A percentile compares a stretch with the other conserved stretches of the same genome.
phyloP scores from a whole-genome alignment of 2,113 vertebrate genomes.

The Ahaetulla prasina region DNA sequence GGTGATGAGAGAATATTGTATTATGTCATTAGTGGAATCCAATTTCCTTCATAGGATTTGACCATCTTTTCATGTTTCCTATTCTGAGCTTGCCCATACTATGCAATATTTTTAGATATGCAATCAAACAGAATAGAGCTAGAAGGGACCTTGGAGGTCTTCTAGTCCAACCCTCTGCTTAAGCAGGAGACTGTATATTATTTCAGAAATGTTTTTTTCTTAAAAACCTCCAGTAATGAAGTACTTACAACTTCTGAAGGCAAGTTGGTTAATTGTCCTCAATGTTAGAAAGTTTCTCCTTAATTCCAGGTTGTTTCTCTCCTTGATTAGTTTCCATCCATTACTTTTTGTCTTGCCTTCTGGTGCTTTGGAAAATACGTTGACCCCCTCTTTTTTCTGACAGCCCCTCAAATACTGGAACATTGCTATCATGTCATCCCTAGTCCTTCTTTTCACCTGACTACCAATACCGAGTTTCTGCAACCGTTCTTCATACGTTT shows the following conservation, averaged over 20 bases:
- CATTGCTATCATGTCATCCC: neutral
- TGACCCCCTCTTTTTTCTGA: neutral
- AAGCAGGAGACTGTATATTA: neutral
- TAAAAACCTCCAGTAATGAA: neutral
- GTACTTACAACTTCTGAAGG: neutral
- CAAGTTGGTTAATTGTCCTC: neutral
- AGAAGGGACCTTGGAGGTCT: neutral
- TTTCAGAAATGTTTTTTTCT: neutral
- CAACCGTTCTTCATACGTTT: neutral
- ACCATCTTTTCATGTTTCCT: neutral
- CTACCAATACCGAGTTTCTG: neutral
- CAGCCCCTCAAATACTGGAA: neutral
- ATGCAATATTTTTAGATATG: neutral
- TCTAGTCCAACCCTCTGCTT: neutral
- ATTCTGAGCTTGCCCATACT: neutral
- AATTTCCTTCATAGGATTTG: neutral
- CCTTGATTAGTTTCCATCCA: neutral
- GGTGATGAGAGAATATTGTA: neutral
- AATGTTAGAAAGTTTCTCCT: neutral
- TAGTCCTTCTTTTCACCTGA: neutral
- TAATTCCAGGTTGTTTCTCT: neutral
- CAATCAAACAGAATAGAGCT: neutral
- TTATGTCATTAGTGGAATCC: neutral
- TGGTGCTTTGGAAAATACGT: neutral
- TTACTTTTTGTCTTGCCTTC: neutral